phyloP scores from a whole-genome alignment of 2,113 vertebrate species.

The Blennius ocellaris region DNA sequence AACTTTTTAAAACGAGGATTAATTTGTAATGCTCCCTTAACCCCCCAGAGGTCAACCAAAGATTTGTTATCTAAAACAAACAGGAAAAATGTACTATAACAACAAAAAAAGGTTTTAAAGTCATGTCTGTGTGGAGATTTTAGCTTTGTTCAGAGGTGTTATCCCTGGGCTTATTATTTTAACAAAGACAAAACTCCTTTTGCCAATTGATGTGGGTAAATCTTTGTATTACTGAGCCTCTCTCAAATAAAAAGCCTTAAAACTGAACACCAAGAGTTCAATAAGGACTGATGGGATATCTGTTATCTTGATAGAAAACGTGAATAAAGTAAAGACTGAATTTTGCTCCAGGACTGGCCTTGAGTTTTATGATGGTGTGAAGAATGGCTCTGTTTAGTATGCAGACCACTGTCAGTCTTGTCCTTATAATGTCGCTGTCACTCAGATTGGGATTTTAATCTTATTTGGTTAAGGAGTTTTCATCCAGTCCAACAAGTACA shows the following conservation, averaged over 20 bases:
- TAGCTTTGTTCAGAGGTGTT: slow-evolving; percentile 62
- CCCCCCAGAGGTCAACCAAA: slow-evolving; percentile 88
- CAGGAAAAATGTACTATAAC: slow-evolving; percentile 78
- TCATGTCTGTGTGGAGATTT: slow-evolving; percentile 58
- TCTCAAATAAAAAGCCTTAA: background rate
- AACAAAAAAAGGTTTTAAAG: slow-evolving; percentile 63
- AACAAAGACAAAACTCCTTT: slow-evolving; percentile 20
- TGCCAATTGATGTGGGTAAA: slow-evolving; percentile 9
- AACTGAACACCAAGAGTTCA: background rate
- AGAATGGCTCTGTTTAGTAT: slow-evolving; percentile 14
- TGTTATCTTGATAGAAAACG: slow-evolving; percentile 11
- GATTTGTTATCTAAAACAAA: slow-evolving; percentile 90
- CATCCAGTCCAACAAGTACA: slow-evolving; percentile 44
- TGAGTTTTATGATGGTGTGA: slow-evolving; percentile 30
- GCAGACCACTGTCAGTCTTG: slow-evolving; percentile 57
- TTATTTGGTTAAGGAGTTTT: slow-evolving; percentile 74
- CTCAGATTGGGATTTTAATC: slow-evolving; percentile 77
- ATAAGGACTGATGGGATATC: background rate
- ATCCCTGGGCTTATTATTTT: slow-evolving; percentile 61
- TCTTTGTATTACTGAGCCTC: background rate
- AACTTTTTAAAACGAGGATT: slow-evolving; percentile 99
- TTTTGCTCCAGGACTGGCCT: slow-evolving; percentile 21
- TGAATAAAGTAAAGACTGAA: background rate
- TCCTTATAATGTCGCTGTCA: slow-evolving; percentile 55
- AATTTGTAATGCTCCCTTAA: slow-evolving; percentile 94